These are phyloP conservation scores for Antrozous pallidus DNA, from an alignment of 2,797 vertebrate genomes.

Conservation along the genomic window DNA sequence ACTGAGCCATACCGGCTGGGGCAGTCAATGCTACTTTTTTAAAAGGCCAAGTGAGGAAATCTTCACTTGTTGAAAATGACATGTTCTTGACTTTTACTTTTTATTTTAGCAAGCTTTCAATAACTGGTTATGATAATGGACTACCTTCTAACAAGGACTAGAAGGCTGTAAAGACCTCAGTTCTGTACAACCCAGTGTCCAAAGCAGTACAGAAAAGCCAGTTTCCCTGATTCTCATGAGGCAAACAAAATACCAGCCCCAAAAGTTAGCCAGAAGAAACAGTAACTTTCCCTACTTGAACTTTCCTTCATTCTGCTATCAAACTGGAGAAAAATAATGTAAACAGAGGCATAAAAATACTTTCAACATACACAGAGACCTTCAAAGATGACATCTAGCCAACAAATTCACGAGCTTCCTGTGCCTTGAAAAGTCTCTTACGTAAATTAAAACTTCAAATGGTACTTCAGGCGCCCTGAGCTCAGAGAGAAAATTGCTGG, in stretches of 20 bases:
- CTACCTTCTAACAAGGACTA: background rate
- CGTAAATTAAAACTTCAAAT: background rate
- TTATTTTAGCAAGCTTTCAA: background rate
- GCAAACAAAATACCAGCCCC: background rate
- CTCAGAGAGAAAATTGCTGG: background rate
- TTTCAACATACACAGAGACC: background rate
- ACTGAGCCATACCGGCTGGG: background rate
- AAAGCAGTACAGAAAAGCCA: background rate
- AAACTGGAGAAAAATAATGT: background rate
- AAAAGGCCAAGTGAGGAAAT: background rate
- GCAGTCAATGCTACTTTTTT: slow-evolving; percentile 2
- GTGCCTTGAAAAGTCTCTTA: background rate
- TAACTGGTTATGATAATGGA: background rate
- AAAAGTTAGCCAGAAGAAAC: background rate
- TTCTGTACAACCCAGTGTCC: background rate
- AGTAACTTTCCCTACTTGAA: background rate
- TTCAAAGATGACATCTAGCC: background rate
- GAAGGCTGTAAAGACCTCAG: background rate
- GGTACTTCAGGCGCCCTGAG: background rate
- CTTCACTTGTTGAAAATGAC: background rate
- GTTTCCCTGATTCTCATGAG: background rate
- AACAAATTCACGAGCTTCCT: background rate
- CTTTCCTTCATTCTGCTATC: background rate
- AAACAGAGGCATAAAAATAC: background rate
- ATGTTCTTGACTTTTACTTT: background rate